Base-by-base conservation (phyloP, 2,888 invertebrate species). In the Diaphora mendica region DNA sequence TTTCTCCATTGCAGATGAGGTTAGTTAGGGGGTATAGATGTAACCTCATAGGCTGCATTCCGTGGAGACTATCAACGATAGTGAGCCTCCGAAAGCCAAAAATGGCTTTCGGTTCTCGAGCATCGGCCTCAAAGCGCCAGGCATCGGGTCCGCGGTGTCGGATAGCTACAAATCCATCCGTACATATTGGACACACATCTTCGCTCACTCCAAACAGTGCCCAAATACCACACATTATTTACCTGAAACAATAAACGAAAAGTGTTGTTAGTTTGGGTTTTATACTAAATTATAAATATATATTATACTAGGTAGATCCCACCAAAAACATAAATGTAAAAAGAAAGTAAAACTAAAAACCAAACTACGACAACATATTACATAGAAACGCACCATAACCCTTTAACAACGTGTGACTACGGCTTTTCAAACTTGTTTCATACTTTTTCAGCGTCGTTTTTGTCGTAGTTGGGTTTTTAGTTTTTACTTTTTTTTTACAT, bases 1-100 rank as follows among this genome's bases (percentile, higher is more conserved):
- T 97, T 96, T 98, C 98, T 68, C 98, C 98, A 89, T 98, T 98
- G 93, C 97, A 98, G 69, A 97, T 94, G 66, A 97, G 93, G 80
- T 96, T 96, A 71, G 97, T 92, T 77, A 96, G 94, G 8, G 97
- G 97, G 90, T 96, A 97, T 83, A 96, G 92, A 86, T 97, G 96
- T 17, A 97, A 90, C 77, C 96, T 96, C 97, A 97, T 97, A 0
- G 97, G 97, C 87, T 97, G 97, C 97, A 97, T 97, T 68, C 97
- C 97, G 90, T 97, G 96, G 0, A 97, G 93, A 64, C 96, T 95
- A 86, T 97, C 97, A 9, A 97, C 96, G 83, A 98, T 97, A 26
- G 97, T 93, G 65, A 98, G 91, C 79, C 97, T 95, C 83, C 97
- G 97, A 88, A 98, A 97, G 35, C 97, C 97, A 70, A 97, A 91